Evolutionary conservation across 2,113 vertebrate genomes (phyloP), one percentile per base, ranked within the genome.

Genomic region (Phycodurus eques): DNA sequence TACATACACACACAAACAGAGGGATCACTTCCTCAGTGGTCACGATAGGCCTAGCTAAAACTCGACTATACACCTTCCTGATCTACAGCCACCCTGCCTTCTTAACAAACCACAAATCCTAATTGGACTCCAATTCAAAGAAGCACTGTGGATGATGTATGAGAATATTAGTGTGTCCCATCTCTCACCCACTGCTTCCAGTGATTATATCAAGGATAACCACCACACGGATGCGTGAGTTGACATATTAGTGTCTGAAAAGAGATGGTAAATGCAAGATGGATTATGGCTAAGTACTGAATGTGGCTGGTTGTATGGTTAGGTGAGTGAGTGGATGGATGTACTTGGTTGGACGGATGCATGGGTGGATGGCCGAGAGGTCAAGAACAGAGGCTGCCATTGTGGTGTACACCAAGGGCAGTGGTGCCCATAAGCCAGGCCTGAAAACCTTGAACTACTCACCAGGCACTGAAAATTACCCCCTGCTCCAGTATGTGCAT

Each of bases 31-130:
- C 33, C 31, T 61, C 59, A 66, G 59, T 66, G 44, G 69, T 39
- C 69, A 54, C 68, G 67, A 2, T 49, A 76, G 69, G 27, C 72
- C 56, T 44, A 0, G 64, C 53, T 72, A 62, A 51, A 70, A 77
- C 75, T 72, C 2, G 11, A 84, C 77, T 59, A 13, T 59, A 68
- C 42, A 33, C 27, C 49, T 12, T 53, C 44, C 44, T 72, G 19
- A 31, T 67, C 56, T 66, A 31, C 61, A 57, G 62, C 54, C 72
- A 70, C 70, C 72, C 46, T 70, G 60, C 53, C 71, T 27, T 5
- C 13, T 65, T 83, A 77, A 87, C 82, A 83, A 46, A 56, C 57
- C 70, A 56, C 51, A 47, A 47, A 6, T 47, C 46, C 46, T 12
- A 47, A 47, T 60, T 60, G 33, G 51, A 49, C 71, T 65, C 33